Evolutionary conservation across 1,140 invertebrate species (phyloP).

Genomic region (Lerema accius): DNA sequence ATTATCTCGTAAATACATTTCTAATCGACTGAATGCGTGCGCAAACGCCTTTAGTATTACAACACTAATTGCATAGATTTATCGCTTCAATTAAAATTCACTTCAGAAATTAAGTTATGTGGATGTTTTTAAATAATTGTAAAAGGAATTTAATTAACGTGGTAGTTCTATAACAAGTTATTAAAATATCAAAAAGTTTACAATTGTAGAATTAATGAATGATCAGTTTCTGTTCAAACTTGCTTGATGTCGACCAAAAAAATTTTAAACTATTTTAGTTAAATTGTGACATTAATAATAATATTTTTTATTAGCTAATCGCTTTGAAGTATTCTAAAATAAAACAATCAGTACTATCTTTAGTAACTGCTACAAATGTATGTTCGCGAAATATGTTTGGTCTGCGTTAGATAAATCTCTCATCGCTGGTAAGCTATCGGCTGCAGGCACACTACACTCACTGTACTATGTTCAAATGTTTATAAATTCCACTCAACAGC

Average conservation of each 20-base stretch:
- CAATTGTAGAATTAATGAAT: no score
- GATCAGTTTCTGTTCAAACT: no score
- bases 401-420: constrained; percentile 63
- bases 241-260: no score
- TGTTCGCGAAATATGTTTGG: constrained; percentile 32
- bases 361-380: constrained; percentile 41
- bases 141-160: constrained; percentile 7
- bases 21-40: not conserved
- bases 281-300: no score
- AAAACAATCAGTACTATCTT: constrained; percentile 21
- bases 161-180: no score
- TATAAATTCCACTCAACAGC: constrained; percentile 64
- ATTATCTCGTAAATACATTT: no score
- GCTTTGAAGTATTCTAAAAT: constrained; percentile 7
- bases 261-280: no score
- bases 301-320: not conserved
- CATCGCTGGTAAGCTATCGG: constrained; percentile 47
- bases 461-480: constrained; percentile 58
- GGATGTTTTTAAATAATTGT: constrained; percentile 18
- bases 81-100: constrained; percentile 41
- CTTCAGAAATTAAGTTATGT: constrained; percentile 18
- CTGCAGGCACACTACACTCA: constrained; percentile 33
- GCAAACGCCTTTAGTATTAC: constrained; percentile 38
- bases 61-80: constrained; percentile 48
- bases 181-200: no score